Evolutionary conservation across 2,797 vertebrate genomes (phyloP).

Genomic region (Enteromius mattozi): DNA sequence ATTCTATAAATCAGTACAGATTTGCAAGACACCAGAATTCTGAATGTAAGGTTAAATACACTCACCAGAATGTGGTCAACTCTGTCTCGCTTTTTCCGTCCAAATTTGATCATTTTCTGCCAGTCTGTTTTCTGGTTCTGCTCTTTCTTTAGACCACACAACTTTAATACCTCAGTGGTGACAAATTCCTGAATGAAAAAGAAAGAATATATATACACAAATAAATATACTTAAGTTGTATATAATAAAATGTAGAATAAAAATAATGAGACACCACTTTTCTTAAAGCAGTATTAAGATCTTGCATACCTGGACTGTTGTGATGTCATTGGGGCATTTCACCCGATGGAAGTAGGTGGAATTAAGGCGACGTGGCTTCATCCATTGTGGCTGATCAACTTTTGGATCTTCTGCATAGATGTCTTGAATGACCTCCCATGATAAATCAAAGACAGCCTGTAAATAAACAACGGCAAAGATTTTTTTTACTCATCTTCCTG

Average conservation of each 20-base stretch:
- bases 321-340: slow-evolving; percentile 83
- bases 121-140: slow-evolving; percentile 92
- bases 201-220: background rate
- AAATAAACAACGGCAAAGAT: slow-evolving; percentile 12
- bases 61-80: slow-evolving; percentile 96
- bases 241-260: background rate
- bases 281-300: background rate
- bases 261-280: background rate
- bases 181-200: slow-evolving; percentile 78
- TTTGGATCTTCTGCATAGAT: slow-evolving; percentile 93
- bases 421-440: slow-evolving; percentile 93
- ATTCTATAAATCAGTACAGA: background rate
- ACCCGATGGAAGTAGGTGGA: slow-evolving; percentile 87
- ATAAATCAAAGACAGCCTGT: slow-evolving; percentile 93
- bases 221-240: background rate
- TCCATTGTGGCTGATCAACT: slow-evolving; percentile 89
- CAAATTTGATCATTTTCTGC: slow-evolving; percentile 99
- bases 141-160: slow-evolving; percentile 88
- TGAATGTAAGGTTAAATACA: background rate
- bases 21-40: background rate
- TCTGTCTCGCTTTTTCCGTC: slow-evolving; percentile 94
- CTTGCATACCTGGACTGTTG: slow-evolving; percentile 86
- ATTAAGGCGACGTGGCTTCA: slow-evolving; percentile 85
- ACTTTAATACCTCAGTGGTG: slow-evolving; percentile 87
- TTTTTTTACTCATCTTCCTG: background rate